Base-by-base conservation (phyloP, 2,888 invertebrate species). In the Tanytarsus gracilentus region DNA sequence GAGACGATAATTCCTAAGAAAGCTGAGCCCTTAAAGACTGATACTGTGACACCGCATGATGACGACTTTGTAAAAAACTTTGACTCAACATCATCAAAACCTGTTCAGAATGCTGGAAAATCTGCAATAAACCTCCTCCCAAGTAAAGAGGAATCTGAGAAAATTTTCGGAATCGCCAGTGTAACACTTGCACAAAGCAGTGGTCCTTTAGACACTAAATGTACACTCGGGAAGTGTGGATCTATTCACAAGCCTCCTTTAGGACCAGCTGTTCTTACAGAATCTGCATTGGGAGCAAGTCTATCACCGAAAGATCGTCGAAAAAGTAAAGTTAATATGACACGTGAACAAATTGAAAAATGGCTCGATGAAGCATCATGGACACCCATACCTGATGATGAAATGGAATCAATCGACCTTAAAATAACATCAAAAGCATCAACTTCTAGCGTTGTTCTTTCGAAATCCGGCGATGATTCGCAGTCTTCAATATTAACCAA, bases 301-400 rank as follows among this genome's bases (percentile, higher is more conserved):
- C 63, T 74, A 25, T 69, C 73, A 0, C 72, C 72, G 62, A 74
- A 74, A 63, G 74, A 74, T 53, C 69, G 68, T 55, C 73, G 67
- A 64, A 77, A 82, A 68, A 81, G 79, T 16, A 80, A 82, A 67
- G 81, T 83, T 0, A 83, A 83, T 66, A 82, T 83, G 83, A 82
- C 83, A 0, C 81, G 79, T 33, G 83, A 83, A 66, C 81, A 82
- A 69, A 83, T 84, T 44, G 82, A 84, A 64, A 82, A 83, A 65
- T 84, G 84, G 84, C 65, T 79, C 5, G 76, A 76, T 61, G 79
- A 79, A 64, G 78, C 78, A 64, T 77, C 77, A 1, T 71, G 76
- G 8, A 78, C 77, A 61, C 59, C 60, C 16, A 72, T 74, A 25
- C 71, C 71, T 50, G 74, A 73, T 61, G 75, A 74, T 65, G 73